Conservation (phyloP, 1,140 invertebrate species). For the Thaumetopoea pityocampa region DNA sequence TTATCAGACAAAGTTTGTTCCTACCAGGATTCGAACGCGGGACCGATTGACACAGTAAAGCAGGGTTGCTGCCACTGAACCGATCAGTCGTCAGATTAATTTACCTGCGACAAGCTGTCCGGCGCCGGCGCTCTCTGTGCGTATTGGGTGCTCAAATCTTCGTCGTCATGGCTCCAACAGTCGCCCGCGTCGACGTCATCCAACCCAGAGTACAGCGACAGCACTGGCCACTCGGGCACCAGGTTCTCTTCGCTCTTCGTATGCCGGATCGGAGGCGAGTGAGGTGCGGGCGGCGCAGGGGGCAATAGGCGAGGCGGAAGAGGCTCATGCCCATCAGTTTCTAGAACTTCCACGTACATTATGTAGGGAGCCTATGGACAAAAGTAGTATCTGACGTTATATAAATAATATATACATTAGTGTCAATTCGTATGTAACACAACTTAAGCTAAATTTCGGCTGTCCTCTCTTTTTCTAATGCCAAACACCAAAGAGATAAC, state of each 20-base stretch:
- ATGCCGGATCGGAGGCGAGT: constrained; percentile 77
- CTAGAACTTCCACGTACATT: constrained; percentile 97
- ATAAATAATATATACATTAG: no score
- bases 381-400: no score
- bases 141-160: constrained; percentile 84
- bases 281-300: constrained; percentile 62
- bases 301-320: constrained; percentile 62
- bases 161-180: constrained; percentile 95
- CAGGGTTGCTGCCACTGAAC: no score
- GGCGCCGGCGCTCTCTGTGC: constrained; percentile 47
- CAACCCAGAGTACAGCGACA: constrained; percentile 57
- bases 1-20: no score
- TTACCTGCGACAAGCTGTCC: constrained; percentile 57
- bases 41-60: no score
- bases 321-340: constrained; percentile 88
- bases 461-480: no score
- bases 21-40: no score
- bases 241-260: constrained; percentile 97
- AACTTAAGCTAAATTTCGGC: no score
- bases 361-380: constrained; percentile 93
- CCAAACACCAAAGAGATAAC: no score
- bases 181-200: constrained; percentile 63
- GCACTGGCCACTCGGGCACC: constrained; percentile 66
- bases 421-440: no score
- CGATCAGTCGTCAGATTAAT: no score